Evolutionary conservation across 2,797 vertebrate genomes (phyloP).

Genomic region (Australoheros facetus): DNA sequence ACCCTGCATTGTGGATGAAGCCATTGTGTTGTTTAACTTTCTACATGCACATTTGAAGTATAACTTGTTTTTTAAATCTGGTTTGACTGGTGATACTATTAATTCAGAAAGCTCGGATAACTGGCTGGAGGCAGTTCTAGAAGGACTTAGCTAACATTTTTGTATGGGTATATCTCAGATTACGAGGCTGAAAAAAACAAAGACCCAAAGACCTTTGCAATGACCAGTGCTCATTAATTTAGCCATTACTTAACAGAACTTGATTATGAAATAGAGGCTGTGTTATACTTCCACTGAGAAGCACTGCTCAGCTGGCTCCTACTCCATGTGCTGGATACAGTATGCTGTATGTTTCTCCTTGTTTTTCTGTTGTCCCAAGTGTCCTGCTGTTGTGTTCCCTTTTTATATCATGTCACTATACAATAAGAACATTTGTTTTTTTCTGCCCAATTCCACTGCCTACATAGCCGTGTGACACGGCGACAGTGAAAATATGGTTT

Average conservation of each 20-base stretch:
- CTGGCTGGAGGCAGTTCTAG: neutral
- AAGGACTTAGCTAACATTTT: neutral
- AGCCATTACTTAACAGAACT: too few relatives aligned
- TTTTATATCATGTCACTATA: neutral
- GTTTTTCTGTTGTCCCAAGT: neutral
- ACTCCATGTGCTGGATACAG: neutral
- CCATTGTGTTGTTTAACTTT: neutral
- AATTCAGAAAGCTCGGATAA: neutral
- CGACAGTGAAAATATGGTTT: conserved; percentile 20
- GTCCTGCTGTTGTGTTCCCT: neutral
- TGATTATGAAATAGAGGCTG: neutral
- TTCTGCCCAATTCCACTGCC: neutral
- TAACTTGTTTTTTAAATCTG: neutral
- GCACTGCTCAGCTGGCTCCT: neutral
- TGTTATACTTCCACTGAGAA: neutral
- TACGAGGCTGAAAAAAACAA: neutral
- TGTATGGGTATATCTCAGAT: neutral
- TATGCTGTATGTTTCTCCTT: neutral
- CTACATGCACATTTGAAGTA: neutral
- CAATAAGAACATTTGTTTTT: neutral
- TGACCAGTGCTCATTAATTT: neutral
- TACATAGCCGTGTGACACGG: conserved; percentile 19
- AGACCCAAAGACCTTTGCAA: neutral
- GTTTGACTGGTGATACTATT: neutral
- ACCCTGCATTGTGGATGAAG: neutral